Conservation (phyloP, 2,113 vertebrate species). For the Melospiza melodia region DNA sequence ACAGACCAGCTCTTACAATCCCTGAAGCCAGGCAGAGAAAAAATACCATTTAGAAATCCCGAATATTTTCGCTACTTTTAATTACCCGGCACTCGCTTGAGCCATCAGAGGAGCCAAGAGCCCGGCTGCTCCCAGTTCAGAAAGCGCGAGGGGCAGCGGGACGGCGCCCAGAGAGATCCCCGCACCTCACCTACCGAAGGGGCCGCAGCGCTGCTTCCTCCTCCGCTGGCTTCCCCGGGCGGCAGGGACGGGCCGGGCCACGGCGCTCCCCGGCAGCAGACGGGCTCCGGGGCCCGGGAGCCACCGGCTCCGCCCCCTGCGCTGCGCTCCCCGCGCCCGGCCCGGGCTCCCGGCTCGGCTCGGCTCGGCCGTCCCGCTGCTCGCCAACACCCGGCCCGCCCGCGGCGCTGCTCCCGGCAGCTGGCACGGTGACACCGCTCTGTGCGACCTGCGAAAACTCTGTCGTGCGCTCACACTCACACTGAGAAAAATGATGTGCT, state of each 20-base stretch:
- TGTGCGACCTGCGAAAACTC: fast-evolving
- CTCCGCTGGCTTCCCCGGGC: not conserved
- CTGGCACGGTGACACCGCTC: fast-evolving
- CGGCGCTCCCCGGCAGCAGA: not conserved
- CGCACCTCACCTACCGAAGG: not conserved
- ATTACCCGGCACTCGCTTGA: not conserved
- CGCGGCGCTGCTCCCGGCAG: not conserved
- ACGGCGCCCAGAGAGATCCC: not conserved
- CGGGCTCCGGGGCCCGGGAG: not conserved
- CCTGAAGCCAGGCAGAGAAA: not conserved
- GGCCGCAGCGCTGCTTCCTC: not conserved
- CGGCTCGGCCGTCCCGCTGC: not conserved
- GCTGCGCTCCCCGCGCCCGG: not conserved
- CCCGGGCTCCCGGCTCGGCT: not conserved
- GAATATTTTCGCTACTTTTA: not conserved
- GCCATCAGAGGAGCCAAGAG: not conserved
- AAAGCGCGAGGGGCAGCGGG: not conserved
- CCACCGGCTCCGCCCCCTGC: not conserved
- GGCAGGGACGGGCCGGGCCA: not conserved
- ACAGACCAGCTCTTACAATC: not conserved
- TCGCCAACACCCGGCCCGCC: not conserved
- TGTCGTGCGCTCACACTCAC: fast-evolving
- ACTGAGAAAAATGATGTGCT: not conserved
- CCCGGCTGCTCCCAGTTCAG: not conserved
- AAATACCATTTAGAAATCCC: not conserved